These are phyloP conservation scores for Oplegnathus fasciatus DNA, from an alignment of 2,113 vertebrate genomes.

Conservation along the genomic window DNA sequence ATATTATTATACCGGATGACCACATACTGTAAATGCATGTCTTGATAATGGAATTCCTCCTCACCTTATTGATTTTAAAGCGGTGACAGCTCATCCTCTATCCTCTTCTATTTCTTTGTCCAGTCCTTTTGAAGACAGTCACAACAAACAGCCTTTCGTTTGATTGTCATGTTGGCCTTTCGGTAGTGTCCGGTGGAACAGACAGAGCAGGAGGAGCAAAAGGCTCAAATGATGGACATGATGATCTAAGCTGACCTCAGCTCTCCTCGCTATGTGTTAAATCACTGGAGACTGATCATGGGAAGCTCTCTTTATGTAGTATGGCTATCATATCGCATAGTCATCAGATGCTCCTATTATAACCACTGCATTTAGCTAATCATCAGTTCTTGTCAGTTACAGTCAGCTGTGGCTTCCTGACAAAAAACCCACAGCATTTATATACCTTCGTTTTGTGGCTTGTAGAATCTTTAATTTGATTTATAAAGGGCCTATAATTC, in stretches of 20 bases:
- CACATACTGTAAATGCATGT: background rate
- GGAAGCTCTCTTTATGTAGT: background rate
- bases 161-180: background rate
- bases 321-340: background rate
- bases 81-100: background rate
- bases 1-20: background rate
- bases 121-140: background rate
- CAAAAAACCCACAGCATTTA: background rate
- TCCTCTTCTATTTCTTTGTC: background rate
- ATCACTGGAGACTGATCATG: background rate
- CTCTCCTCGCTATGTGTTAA: background rate
- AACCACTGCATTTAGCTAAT: background rate
- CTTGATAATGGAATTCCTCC: background rate
- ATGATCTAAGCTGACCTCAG: conserved; percentile 10
- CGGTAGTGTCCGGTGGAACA: background rate
- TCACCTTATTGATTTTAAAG: background rate
- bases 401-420: background rate
- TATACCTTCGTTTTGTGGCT: background rate
- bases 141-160: background rate
- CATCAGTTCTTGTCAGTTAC: background rate
- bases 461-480: background rate
- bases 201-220: background rate
- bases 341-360: background rate
- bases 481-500: no score
- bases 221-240: background rate